Conservation (phyloP, 2,113 vertebrate species). For the Clupea harengus region DNA sequence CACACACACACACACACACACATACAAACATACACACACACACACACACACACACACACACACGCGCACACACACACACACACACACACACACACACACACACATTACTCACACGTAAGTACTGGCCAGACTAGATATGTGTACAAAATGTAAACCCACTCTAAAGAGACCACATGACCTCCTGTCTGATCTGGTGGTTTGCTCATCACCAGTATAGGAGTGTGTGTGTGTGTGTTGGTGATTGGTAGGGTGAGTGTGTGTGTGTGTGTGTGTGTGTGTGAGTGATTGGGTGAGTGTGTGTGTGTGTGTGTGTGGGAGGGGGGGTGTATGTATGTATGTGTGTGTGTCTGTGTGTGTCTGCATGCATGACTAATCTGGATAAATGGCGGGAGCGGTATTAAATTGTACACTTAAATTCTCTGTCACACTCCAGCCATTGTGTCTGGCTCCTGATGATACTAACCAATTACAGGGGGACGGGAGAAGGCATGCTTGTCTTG, state of each 20-base stretch:
- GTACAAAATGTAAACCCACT: neutral
- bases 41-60: neutral
- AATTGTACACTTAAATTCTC: constrained; percentile 2
- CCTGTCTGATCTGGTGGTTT: neutral
- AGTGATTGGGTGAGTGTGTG: neutral
- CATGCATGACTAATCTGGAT: constrained; percentile 16
- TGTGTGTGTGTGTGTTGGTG: neutral
- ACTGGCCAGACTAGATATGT: neutral
- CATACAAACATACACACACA: neutral
- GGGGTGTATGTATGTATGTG: neutral
- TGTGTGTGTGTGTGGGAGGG: neutral
- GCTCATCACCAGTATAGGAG: neutral
- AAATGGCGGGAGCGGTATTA: neutral
- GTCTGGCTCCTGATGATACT: neutral
- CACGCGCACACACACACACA: neutral
- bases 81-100: neutral
- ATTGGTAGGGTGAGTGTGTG: neutral
- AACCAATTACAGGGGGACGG: constrained; percentile 1
- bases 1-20: neutral
- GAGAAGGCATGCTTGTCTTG: constrained; percentile 6
- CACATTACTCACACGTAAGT: neutral
- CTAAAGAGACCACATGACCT: neutral
- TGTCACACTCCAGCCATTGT: constrained; percentile 17
- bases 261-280: neutral
- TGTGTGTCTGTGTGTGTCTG: neutral